Conservation (phyloP, 2,113 vertebrate genomes). For the Anas platyrhynchos region DNA sequence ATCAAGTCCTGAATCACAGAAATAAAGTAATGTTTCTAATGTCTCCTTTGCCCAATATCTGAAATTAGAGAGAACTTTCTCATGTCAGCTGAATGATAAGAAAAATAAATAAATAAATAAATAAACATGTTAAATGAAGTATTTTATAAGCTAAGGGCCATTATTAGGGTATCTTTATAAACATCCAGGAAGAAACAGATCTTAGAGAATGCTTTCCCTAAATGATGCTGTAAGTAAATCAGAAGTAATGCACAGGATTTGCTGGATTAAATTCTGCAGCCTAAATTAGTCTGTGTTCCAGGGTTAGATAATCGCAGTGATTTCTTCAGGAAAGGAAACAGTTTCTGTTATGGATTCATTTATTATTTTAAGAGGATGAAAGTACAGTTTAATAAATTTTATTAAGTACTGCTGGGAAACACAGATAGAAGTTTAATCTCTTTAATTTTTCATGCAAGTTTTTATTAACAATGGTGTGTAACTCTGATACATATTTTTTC, state of each 20-base stretch:
- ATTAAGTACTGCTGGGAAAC: neutral
- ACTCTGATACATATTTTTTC: neutral
- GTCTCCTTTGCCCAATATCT: neutral
- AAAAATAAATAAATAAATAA: neutral
- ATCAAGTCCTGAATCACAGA: neutral
- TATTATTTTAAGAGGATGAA: neutral
- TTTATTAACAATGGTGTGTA: neutral
- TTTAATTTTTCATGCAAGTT: neutral
- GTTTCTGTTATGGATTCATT: neutral
- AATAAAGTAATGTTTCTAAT: neutral
- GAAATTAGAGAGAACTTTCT: neutral
- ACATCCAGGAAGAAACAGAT: neutral
- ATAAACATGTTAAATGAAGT: neutral
- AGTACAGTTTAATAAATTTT: neutral
- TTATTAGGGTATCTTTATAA: neutral
- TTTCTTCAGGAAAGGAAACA: neutral
- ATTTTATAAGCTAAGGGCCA: neutral
- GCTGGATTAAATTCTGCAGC: neutral
- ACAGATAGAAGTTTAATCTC: neutral
- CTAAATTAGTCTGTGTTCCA: neutral
- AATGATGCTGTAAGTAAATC: neutral
- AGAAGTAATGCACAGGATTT: neutral
- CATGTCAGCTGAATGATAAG: neutral
- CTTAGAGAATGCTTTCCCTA: neutral
- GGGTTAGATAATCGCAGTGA: neutral